phyloP scores from a whole-genome alignment of 2,797 vertebrate species.

The Platalea minor region DNA sequence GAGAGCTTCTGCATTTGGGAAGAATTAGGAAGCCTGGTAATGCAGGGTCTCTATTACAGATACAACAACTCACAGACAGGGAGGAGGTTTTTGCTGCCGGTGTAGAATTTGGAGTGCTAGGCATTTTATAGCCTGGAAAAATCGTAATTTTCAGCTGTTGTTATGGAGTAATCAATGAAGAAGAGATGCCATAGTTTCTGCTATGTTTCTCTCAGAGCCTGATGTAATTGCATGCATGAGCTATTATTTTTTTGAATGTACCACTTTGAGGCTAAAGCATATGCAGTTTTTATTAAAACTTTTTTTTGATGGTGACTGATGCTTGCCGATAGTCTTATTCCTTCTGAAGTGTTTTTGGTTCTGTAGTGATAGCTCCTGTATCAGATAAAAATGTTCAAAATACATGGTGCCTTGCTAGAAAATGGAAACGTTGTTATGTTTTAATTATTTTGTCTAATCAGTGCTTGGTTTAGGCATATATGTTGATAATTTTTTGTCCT shows the following conservation, averaged over 20 bases:
- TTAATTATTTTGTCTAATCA: not conserved
- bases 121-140: slow-evolving; percentile 64
- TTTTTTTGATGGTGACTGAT: not conserved
- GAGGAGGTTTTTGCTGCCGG: slow-evolving; percentile 55
- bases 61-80: slow-evolving; percentile 61
- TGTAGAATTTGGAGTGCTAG: slow-evolving; percentile 54
- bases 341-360: not conserved
- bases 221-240: not conserved
- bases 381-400: not conserved
- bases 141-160: slow-evolving; percentile 60
- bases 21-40: slow-evolving; percentile 65
- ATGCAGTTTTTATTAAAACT: not conserved
- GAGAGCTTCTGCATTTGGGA: slow-evolving; percentile 70
- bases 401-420: not conserved
- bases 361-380: not conserved
- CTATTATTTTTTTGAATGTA: not conserved
- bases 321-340: not conserved
- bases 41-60: slow-evolving; percentile 60
- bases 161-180: slow-evolving; percentile 45
- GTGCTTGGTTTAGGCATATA: not conserved
- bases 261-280: not conserved
- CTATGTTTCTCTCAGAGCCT: slow-evolving; percentile 12
- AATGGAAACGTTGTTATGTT: not conserved
- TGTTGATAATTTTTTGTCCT: not conserved
- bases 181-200: slow-evolving; percentile 30